A percentile compares a stretch with the other conserved stretches of the same genome.
These are phyloP conservation scores for Pseudochirops corinnae DNA, from an alignment of 2,797 vertebrate genomes.

Conservation along the genomic window DNA sequence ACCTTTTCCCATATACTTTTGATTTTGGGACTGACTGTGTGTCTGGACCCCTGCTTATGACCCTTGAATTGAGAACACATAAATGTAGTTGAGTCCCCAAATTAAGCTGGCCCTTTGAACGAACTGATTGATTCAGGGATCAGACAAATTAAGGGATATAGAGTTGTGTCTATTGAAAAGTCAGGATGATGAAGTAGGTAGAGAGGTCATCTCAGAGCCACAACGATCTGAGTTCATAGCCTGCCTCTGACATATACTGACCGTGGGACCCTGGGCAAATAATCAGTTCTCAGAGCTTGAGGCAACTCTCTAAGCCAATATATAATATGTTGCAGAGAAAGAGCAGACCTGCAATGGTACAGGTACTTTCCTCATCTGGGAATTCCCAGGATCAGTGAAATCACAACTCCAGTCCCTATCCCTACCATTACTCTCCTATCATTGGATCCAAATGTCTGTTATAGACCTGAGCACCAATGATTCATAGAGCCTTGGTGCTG, in stretches of 20 bases:
- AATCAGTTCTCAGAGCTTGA: background rate
- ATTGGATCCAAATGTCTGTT: background rate
- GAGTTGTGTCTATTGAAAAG: background rate
- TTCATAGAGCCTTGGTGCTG: background rate
- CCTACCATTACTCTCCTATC: background rate
- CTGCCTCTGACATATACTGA: background rate
- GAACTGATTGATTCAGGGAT: background rate
- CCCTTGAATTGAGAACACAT: background rate
- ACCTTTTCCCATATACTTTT: background rate
- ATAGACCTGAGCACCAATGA: background rate
- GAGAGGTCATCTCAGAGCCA: background rate
- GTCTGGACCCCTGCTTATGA: background rate
- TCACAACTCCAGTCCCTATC: background rate
- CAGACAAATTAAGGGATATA: background rate
- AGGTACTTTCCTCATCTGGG: background rate
- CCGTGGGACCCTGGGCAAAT: background rate
- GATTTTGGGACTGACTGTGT: background rate
- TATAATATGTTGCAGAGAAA: background rate
- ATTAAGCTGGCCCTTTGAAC: background rate
- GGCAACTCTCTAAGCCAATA: background rate
- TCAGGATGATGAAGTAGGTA: background rate
- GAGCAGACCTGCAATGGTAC: background rate
- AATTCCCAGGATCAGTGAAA: background rate
- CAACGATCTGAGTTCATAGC: background rate
- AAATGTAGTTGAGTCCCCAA: conserved; percentile 1